These are phyloP conservation scores for Atrichornis clamosus DNA, from an alignment of 2,113 vertebrate genomes.

Conservation along the genomic window DNA sequence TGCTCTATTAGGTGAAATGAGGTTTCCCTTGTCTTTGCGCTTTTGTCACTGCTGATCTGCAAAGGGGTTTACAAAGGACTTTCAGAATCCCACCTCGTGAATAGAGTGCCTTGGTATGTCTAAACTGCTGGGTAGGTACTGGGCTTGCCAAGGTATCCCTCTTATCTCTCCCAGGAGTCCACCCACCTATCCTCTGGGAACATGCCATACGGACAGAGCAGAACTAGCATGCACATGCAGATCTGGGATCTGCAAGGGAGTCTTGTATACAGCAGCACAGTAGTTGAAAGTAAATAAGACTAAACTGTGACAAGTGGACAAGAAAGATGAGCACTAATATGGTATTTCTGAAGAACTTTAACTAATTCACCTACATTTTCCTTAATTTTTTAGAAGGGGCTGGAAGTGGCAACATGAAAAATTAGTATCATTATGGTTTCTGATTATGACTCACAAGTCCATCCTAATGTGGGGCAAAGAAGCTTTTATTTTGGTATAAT, in stretches of 20 bases:
- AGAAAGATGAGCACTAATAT: not conserved
- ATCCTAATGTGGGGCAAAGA: not conserved
- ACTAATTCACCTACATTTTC: not conserved
- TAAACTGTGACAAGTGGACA: not conserved
- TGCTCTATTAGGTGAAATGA: not conserved
- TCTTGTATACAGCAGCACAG: not conserved
- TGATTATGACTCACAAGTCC: not conserved
- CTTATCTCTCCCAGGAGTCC: not conserved
- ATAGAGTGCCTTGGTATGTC: not conserved
- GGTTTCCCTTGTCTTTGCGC: not conserved
- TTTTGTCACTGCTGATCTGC: not conserved
- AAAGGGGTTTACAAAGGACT: not conserved
- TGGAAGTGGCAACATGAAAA: not conserved
- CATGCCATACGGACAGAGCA: accelerated
- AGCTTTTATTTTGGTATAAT: not conserved
- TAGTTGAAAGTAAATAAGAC: not conserved
- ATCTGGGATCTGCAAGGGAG: not conserved
- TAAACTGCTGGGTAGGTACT: not conserved
- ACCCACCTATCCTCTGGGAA: accelerated
- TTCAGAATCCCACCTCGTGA: not conserved
- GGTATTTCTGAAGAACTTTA: not conserved
- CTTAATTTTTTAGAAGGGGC: not conserved
- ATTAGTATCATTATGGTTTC: not conserved
- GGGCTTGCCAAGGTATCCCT: not conserved
- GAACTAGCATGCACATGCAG: not conserved